Evolutionary conservation across 1,140 invertebrate species (phyloP).

Genomic region (Neotoxoptera formosana): DNA sequence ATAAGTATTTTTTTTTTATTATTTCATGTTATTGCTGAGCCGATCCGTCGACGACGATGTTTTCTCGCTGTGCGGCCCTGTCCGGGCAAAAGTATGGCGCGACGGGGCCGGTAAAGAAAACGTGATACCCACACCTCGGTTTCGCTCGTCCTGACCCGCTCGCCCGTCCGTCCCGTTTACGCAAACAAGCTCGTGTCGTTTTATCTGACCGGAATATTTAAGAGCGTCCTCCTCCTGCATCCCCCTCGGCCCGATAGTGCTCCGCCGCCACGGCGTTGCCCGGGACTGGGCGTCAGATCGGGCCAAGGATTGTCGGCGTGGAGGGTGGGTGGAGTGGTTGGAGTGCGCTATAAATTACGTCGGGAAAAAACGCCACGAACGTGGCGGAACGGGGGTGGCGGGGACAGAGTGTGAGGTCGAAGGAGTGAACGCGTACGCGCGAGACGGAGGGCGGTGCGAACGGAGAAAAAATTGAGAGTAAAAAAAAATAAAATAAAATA

Average conservation of each 20-base stretch:
- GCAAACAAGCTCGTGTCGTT: slow-evolving; percentile 53
- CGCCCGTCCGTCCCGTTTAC: background rate
- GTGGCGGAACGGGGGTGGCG: background rate
- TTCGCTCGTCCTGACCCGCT: background rate
- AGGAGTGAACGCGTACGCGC: background rate
- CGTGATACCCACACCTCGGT: background rate
- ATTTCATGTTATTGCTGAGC: background rate
- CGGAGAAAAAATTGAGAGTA: background rate
- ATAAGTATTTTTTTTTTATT: background rate
- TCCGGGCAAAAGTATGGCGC: background rate
- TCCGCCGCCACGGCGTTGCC: background rate
- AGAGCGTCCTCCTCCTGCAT: background rate
- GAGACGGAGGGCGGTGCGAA: background rate
- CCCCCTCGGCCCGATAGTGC: too few species aligned
- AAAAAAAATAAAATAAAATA: slow-evolving; percentile 21
- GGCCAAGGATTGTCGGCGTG: background rate
- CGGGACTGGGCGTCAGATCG: background rate
- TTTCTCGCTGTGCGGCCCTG: background rate
- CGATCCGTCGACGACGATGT: too few species aligned
- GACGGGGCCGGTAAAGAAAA: background rate
- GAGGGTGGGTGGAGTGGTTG: too few species aligned
- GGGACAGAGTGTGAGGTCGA: background rate
- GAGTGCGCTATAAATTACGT: slow-evolving; percentile 37
- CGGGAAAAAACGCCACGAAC: background rate
- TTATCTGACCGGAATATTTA: slow-evolving; percentile 57